Evolutionary conservation across 2,113 vertebrate genomes (phyloP).

Genomic region (Coregonus clupeaformis): DNA sequence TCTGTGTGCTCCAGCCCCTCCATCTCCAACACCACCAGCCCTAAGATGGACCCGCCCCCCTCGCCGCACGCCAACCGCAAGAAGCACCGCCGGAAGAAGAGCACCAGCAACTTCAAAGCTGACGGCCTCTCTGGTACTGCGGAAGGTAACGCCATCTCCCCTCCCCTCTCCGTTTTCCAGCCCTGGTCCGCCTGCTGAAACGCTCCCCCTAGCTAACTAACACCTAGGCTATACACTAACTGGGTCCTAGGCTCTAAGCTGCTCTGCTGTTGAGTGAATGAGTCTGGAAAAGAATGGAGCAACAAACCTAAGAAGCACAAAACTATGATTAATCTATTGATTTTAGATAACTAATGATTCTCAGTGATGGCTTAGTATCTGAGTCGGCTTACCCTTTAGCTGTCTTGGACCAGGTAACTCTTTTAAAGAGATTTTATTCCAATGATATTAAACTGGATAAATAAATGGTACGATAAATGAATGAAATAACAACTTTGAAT

Average conservation of each 20-base stretch:
- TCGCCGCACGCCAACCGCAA: conserved; percentile 98
- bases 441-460: neutral
- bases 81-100: conserved; percentile 98
- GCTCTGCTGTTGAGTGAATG: neutral
- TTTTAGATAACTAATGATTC: no score
- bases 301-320: no score
- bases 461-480: neutral
- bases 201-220: neutral
- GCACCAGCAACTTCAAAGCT: conserved; percentile 95
- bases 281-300: neutral
- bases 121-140: conserved; percentile 91
- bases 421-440: neutral
- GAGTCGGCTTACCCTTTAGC: neutral
- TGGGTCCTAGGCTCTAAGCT: neutral
- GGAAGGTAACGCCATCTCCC: conserved; percentile 81
- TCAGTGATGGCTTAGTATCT: no score
- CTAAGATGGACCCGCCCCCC: conserved; percentile 94
- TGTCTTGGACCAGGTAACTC: neutral
- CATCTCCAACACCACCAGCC: conserved; percentile 92
- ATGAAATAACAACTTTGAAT: neutral
- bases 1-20: conserved; percentile 94
- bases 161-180: conserved; percentile 42
- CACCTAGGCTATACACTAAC: no score
- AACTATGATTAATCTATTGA: no score
- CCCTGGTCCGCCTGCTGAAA: conserved; percentile 6